A percentile compares a stretch with the other conserved stretches of the same genome.
These are phyloP conservation scores for Acronicta psi DNA, from an alignment of 2,888 invertebrate species.

Conservation along the genomic window DNA sequence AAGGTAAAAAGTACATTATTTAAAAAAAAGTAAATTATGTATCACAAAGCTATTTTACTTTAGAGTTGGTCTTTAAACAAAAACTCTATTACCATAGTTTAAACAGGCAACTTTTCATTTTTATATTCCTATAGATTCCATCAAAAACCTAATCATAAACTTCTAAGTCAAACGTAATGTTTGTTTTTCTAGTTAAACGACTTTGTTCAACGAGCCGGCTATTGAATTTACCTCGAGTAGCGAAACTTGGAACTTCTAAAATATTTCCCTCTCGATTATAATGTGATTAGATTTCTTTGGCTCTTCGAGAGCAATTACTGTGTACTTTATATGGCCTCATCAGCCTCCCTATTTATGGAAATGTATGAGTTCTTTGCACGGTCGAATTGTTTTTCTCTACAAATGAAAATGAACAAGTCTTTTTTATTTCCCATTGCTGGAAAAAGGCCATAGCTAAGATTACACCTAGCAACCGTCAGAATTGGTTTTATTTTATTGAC, in stretches of 20 bases:
- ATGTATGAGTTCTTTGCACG: slow-evolving; percentile 8
- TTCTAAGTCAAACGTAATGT: slow-evolving; percentile 63
- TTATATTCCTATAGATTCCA: slow-evolving; percentile 40
- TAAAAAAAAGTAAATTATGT: too few species aligned
- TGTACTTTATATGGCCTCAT: slow-evolving; percentile 45
- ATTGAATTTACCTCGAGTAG: slow-evolving; percentile 62
- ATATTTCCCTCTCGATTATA: slow-evolving; percentile 36
- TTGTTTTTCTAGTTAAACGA: slow-evolving; percentile 67
- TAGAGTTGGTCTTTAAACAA: too few species aligned
- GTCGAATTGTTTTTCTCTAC: neutral
- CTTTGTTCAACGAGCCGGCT: slow-evolving; percentile 53
- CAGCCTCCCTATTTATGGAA: slow-evolving; percentile 12
- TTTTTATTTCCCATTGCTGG: too few species aligned
- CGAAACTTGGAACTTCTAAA: slow-evolving; percentile 57
- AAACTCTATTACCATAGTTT: slow-evolving; percentile 5
- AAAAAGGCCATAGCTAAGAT: neutral
- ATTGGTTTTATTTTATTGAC: too few species aligned
- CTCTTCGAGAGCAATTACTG: slow-evolving; percentile 44
- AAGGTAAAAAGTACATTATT: too few species aligned
- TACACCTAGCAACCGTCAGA: too few species aligned
- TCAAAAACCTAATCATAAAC: slow-evolving; percentile 60
- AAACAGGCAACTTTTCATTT: slow-evolving; percentile 28
- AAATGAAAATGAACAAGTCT: neutral
- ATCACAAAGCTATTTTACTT: too few species aligned
- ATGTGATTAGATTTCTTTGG: slow-evolving; percentile 54